Percentiles rank a stretch among this genome's conserved stretches.
These are phyloP conservation scores for Labeo catla DNA, from an alignment of 2,113 vertebrate species.

Conservation along the genomic window DNA sequence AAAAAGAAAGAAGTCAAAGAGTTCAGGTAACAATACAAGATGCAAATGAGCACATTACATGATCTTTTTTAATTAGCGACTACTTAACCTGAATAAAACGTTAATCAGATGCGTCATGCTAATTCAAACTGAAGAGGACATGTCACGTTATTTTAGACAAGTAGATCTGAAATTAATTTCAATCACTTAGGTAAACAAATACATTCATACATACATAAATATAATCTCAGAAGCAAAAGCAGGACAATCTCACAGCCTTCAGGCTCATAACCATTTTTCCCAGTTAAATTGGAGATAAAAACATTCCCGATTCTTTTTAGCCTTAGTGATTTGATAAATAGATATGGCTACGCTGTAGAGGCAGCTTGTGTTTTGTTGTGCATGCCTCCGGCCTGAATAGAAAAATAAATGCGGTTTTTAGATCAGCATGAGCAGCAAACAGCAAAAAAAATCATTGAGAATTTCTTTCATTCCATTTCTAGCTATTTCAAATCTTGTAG, in stretches of 20 bases:
- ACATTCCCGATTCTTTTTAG: neutral
- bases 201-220: neutral
- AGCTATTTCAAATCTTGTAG: neutral
- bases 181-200: neutral
- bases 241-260: neutral
- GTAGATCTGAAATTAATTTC: neutral
- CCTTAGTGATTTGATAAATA: conserved; percentile 20
- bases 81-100: neutral
- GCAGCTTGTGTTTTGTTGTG: conserved; percentile 18
- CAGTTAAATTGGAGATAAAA: neutral
- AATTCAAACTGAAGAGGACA: neutral
- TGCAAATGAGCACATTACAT: neutral
- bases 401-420: conserved; percentile 24
- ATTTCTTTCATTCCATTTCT: conserved; percentile 17
- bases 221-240: neutral
- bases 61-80: neutral
- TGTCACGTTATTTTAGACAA: neutral
- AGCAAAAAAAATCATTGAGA: neutral
- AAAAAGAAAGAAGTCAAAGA: neutral
- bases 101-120: neutral
- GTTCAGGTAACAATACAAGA: neutral
- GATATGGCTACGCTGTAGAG: neutral
- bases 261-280: neutral
- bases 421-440: conserved; percentile 28
- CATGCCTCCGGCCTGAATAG: conserved; percentile 15